Conservation (phyloP, 2,888 invertebrate genomes). For the Callyntrura sp. region DNA sequence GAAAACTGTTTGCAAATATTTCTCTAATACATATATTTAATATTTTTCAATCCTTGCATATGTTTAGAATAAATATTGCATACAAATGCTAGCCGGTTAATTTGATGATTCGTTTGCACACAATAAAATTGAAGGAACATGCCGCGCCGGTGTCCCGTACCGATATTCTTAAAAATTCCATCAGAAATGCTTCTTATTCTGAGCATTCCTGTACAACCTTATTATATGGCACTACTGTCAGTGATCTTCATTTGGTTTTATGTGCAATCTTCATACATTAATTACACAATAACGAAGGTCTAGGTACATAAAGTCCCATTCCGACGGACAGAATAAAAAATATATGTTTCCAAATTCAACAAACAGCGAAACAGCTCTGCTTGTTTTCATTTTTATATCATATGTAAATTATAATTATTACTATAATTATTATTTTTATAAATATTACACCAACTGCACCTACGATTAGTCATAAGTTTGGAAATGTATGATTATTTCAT, state of each 20-base stretch:
- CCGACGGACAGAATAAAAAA: slow-evolving; percentile 44
- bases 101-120: too few relatives aligned
- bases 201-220: too few relatives aligned
- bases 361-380: slow-evolving; percentile 62
- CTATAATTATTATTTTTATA: not conserved
- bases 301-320: slow-evolving; percentile 45
- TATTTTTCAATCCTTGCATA: too few relatives aligned
- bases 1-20: too few relatives aligned
- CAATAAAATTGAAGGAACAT: too few relatives aligned
- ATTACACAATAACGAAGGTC: not conserved
- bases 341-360: slow-evolving; percentile 13
- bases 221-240: not conserved
- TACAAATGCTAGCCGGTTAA: too few relatives aligned
- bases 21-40: too few relatives aligned
- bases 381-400: slow-evolving; percentile 21
- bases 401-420: not conserved
- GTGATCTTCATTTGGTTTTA: not conserved
- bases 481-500: not conserved
- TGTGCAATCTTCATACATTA: not conserved
- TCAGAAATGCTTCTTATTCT: too few relatives aligned
- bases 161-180: too few relatives aligned
- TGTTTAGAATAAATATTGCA: too few relatives aligned
- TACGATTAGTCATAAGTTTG: not conserved
- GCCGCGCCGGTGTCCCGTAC: too few relatives aligned
- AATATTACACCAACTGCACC: not conserved